Percentiles rank a stretch among this genome's conserved stretches.
Conservation (phyloP, 2,797 vertebrate species). For the Spea hammondii region DNA sequence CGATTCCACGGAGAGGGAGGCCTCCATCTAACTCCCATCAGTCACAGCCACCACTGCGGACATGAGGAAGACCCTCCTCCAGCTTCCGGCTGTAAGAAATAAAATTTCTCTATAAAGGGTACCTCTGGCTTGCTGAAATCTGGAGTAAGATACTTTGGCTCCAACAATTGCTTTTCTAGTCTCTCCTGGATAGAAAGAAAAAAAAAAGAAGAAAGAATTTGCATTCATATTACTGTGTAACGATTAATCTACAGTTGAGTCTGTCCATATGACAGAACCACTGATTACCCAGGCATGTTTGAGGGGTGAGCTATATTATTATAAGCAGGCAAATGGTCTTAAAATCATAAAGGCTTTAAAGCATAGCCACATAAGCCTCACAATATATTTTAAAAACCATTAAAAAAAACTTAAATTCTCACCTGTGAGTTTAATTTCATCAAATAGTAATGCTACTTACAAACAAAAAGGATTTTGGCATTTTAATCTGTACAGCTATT, state of each 20-base stretch:
- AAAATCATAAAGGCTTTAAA: too few relatives aligned
- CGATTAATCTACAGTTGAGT: not conserved
- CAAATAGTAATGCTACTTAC: conserved; percentile 71
- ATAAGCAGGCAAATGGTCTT: too few relatives aligned
- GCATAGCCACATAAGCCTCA: too few relatives aligned
- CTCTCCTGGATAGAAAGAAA: conserved; percentile 74
- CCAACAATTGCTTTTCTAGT: conserved; percentile 82
- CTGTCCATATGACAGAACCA: not conserved
- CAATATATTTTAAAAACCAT: too few relatives aligned
- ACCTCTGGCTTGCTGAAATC: conserved; percentile 98
- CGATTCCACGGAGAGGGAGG: too few relatives aligned
- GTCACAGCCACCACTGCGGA: too few relatives aligned
- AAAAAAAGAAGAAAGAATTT: not conserved
- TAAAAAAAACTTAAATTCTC: too few relatives aligned
- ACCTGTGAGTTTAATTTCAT: not conserved
- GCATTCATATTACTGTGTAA: not conserved
- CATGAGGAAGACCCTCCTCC: too few relatives aligned
- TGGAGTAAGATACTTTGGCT: conserved; percentile 80
- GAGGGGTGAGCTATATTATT: too few relatives aligned
- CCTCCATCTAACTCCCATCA: too few relatives aligned
- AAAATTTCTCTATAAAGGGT: conserved; percentile 33
- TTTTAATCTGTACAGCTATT: conserved; percentile 88
- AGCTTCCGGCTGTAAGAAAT: too few relatives aligned
- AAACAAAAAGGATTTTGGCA: conserved; percentile 81
- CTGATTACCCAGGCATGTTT: too few relatives aligned